phyloP scores from a whole-genome alignment of 1,140 invertebrate species.

The Drosophila orena region DNA sequence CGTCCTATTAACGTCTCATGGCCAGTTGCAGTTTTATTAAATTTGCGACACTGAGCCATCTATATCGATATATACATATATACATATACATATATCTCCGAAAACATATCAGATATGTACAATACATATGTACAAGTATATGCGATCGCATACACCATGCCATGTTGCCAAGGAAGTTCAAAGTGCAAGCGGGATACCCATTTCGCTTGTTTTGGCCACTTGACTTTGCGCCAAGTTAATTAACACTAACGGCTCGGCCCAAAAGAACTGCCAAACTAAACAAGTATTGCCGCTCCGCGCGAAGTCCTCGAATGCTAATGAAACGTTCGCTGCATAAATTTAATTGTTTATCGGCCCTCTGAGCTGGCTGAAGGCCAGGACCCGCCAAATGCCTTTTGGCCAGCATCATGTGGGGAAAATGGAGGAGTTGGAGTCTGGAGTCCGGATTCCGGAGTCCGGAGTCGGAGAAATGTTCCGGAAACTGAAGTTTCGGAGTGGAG shows the following conservation, averaged over 20 bases:
- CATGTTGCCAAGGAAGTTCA: constrained; percentile 30
- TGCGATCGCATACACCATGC: neutral
- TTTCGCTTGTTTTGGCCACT: constrained; percentile 55
- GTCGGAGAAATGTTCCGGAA: neutral
- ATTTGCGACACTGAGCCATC: constrained; percentile 52
- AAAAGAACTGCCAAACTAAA: constrained; percentile 27
- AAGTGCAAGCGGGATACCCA: constrained; percentile 14
- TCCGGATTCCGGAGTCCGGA: too few relatives aligned
- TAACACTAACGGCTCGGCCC: constrained; percentile 65
- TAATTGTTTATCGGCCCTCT: constrained; percentile 74
- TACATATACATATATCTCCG: too few relatives aligned
- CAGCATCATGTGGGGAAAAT: constrained; percentile 8
- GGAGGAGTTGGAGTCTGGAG: neutral
- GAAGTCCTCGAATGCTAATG: constrained; percentile 70
- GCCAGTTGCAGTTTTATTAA: constrained; percentile 65
- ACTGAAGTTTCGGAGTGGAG: constrained; percentile 10
- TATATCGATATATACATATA: too few relatives aligned
- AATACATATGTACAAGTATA: neutral
- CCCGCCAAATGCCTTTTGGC: constrained; percentile 39
- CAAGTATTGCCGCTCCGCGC: constrained; percentile 22
- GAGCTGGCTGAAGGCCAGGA: constrained; percentile 36
- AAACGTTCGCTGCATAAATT: constrained; percentile 75
- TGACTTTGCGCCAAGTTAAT: constrained; percentile 77
- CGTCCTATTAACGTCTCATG: constrained; percentile 46
- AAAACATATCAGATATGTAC: neutral